Evolutionary conservation across 1,140 invertebrate species (phyloP).

Genomic region (Neodiprion fabricii): DNA sequence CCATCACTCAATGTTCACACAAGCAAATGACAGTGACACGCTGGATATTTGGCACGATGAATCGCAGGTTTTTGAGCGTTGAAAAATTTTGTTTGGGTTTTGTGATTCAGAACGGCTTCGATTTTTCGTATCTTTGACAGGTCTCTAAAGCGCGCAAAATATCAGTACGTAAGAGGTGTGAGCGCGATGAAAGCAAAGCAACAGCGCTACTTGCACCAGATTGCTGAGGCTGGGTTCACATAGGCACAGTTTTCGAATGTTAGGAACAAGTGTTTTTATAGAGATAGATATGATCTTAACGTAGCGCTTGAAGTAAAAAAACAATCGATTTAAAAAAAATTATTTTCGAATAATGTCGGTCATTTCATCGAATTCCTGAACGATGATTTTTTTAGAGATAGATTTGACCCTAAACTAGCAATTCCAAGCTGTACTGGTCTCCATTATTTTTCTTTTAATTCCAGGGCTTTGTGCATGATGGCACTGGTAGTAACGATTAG

Average conservation of each 20-base stretch:
- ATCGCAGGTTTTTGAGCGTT: background rate
- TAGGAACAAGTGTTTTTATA: no score
- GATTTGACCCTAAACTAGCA: no score
- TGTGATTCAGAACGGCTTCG: background rate
- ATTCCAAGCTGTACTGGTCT: no score
- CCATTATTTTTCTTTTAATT: slow-evolving; percentile 28
- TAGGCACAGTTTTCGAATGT: no score
- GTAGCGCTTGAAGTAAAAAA: no score
- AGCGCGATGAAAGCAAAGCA: background rate
- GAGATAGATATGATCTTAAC: no score
- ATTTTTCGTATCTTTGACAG: background rate
- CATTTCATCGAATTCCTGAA: no score
- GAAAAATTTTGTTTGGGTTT: background rate
- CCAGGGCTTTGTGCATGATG: slow-evolving; percentile 57
- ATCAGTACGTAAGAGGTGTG: background rate
- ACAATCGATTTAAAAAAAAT: no score
- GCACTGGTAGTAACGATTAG: slow-evolving; percentile 62
- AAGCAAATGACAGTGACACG: background rate
- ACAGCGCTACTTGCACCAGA: background rate
- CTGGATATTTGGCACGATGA: background rate
- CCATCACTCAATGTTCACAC: background rate
- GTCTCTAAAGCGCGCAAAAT: background rate
- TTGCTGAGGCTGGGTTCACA: background rate
- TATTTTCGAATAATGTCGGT: no score
- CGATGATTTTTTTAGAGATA: no score